A percentile compares a stretch with the other conserved stretches of the same genome.
Evolutionary conservation across 2,113 vertebrate genomes (phyloP).

Genomic region (Gymnocephalus cernua): DNA sequence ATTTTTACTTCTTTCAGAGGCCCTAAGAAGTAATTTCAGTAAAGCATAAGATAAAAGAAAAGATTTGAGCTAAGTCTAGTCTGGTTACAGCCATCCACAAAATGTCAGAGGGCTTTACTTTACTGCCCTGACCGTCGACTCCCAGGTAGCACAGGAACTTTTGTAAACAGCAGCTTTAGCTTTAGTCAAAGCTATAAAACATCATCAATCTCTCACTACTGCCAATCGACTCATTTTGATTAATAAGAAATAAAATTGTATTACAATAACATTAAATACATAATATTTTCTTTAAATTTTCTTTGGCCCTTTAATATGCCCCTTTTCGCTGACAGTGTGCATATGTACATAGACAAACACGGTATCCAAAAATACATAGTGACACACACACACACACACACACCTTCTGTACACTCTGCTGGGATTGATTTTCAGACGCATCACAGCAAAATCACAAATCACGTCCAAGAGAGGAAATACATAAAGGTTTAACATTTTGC

Average conservation of each 20-base stretch:
- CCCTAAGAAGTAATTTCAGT: background rate
- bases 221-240: background rate
- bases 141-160: background rate
- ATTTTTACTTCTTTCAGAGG: background rate
- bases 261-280: background rate
- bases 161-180: background rate
- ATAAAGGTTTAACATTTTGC: slow-evolving; percentile 62
- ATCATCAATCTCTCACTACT: background rate
- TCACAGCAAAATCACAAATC: slow-evolving; percentile 55
- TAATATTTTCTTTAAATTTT: background rate
- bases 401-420: background rate
- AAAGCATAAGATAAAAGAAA: background rate
- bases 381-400: too few species aligned
- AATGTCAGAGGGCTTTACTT: background rate
- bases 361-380: background rate
- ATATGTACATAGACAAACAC: slow-evolving; percentile 5
- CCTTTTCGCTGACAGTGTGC: background rate
- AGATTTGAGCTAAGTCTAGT: background rate
- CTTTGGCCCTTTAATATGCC: background rate
- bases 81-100: background rate
- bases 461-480: slow-evolving; percentile 49
- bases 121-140: background rate
- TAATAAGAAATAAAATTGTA: background rate
- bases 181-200: background rate
- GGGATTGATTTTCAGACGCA: slow-evolving; percentile 35